Base-by-base conservation (phyloP, 1,140 invertebrate species). In the Anastatus disparis region DNA sequence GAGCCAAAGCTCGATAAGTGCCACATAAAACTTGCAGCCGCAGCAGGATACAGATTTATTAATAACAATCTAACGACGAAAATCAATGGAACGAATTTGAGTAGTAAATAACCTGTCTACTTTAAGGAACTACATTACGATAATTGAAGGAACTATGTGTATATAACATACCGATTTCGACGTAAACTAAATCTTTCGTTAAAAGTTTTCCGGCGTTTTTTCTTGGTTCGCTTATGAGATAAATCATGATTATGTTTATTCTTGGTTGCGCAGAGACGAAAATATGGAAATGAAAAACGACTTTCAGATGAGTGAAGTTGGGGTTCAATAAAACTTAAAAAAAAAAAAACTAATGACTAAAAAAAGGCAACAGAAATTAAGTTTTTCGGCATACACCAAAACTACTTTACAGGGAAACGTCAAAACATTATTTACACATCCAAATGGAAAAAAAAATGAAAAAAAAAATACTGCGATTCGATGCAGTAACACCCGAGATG, bases 251-350 rank as follows among this genome's bases (percentile, higher is more conserved):
- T 74, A 64, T 68, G 50, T 75, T n/a, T 78, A 71, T 77, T 74
- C 64, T 83, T 75, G 71, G 79, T 83, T 82, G 81, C 81, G 81
- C 81, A 80, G 79, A 81, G 77, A 82, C 78, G 75, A 81, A 77
- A 76, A 73, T 75, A 71, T 70, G 58, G 52, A 74, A 69, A 71
- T 65, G 70, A 68, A 72, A 75, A 75, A 64, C 61, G 70, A 71
- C 62, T 65, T 71, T 71, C 70, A 71, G 62, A 71, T 62, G 70
- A 71, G 70, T 66, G 70, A 71, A 71, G 70, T 71, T 66, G 70
- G 74, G 58, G 72, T 68, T 65, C 69, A 74, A 70, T 52, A 35
- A 72, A 75, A 72, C 22, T 64, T 38, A 70, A 48, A 12, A 46
- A n/a, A 46, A 44, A n/a, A n/a, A n/a, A 48, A 29, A 67, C 2